phyloP scores from a whole-genome alignment of 1,140 invertebrate genomes.

The Papilio polyxenes region DNA sequence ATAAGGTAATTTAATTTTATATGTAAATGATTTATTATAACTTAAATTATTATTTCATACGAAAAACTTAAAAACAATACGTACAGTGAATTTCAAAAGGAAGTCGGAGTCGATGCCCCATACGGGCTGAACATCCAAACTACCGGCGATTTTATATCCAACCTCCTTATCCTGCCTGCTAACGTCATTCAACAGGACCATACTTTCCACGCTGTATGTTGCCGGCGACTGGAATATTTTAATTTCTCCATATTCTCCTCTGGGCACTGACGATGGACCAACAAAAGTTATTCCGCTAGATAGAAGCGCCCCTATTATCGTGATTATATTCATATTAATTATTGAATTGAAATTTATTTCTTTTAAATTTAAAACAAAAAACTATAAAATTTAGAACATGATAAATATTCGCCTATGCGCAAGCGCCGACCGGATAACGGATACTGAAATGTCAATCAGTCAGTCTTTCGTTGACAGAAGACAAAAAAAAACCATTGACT shows the following conservation, averaged over 20 bases:
- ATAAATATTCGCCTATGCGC: slow-evolving; percentile 12
- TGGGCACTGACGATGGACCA: slow-evolving; percentile 44
- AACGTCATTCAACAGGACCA: slow-evolving; percentile 54
- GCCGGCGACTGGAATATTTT: slow-evolving; percentile 47
- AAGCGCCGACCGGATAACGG: not conserved
- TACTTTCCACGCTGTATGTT: slow-evolving; percentile 50
- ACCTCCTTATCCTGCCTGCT: slow-evolving; percentile 48
- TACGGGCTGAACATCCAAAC: slow-evolving; percentile 43
- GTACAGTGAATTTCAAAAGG: slow-evolving; percentile 53
- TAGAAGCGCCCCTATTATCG: not conserved
- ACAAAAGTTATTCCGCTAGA: slow-evolving; percentile 17
- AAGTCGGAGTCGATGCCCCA: slow-evolving; percentile 45
- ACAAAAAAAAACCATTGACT: too few relatives aligned
- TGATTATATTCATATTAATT: not conserved
- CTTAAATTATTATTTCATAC: not conserved
- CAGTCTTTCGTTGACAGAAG: not conserved
- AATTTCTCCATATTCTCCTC: slow-evolving; percentile 42
- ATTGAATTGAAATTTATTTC: slow-evolving; percentile 11
- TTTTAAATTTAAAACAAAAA: slow-evolving; percentile 10
- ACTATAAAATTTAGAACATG: slow-evolving; percentile 4
- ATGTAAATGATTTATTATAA: not conserved
- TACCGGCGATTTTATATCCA: slow-evolving; percentile 53
- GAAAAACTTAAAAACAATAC: slow-evolving; percentile 12
- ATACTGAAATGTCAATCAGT: not conserved
- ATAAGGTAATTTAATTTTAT: not conserved